phyloP scores from a whole-genome alignment of 2,113 vertebrate genomes.

The Brachypodius melanocephalos region DNA sequence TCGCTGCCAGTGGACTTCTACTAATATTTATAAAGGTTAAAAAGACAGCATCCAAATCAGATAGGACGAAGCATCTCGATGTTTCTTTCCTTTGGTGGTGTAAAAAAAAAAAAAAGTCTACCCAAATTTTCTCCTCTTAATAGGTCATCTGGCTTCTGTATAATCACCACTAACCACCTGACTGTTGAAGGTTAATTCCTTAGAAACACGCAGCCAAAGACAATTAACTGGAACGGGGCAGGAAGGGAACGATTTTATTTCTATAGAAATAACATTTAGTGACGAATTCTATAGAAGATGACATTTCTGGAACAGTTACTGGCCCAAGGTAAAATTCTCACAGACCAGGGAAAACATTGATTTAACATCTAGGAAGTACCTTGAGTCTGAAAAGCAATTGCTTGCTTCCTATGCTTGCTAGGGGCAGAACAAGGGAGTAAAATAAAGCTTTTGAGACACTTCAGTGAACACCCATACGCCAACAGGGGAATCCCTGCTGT shows the following conservation, averaged over 20 bases:
- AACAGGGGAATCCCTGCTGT: conserved; percentile 1
- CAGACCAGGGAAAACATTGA: background rate
- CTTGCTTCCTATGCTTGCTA: background rate
- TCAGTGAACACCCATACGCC: background rate
- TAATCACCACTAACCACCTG: background rate
- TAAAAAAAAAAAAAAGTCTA: background rate
- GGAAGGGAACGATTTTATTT: background rate
- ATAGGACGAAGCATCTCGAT: background rate
- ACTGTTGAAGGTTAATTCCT: background rate
- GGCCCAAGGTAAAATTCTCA: background rate
- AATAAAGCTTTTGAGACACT: background rate
- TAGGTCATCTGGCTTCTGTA: background rate
- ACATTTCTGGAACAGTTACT: conserved; percentile 54
- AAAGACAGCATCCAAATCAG: background rate
- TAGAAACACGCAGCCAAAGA: background rate
- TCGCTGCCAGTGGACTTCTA: background rate
- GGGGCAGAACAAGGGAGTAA: background rate
- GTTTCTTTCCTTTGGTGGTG: background rate
- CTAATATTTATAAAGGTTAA: background rate
- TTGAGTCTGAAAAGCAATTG: background rate
- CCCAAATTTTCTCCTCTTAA: background rate
- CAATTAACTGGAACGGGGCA: background rate
- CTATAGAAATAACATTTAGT: background rate
- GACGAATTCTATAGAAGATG: background rate
- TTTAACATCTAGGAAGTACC: conserved; percentile 19